Percentiles rank a stretch among this genome's conserved stretches.
Evolutionary conservation across 2,113 vertebrate species (phyloP).

Genomic region (Muscicapa adusta): DNA sequence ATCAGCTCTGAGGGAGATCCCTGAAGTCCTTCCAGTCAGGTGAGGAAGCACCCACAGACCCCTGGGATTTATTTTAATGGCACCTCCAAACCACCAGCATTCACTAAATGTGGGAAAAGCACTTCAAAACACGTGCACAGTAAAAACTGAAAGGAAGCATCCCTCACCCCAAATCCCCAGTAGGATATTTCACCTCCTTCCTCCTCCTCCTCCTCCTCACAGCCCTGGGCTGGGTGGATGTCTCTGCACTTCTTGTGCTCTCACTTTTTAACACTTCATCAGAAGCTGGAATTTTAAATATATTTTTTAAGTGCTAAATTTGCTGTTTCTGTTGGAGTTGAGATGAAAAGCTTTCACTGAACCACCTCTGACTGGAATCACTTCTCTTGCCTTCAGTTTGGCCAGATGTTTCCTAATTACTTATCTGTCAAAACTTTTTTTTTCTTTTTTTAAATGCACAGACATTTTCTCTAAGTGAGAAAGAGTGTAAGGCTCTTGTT

Average conservation of each 20-base stretch:
- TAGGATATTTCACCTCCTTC: background rate
- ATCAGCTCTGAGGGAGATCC: background rate
- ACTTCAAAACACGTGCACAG: background rate
- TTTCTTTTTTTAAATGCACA: background rate
- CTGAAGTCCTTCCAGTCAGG: background rate
- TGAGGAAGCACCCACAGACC: background rate
- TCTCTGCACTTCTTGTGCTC: background rate
- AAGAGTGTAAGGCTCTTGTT: constrained; percentile 25
- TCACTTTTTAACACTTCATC: constrained; percentile 47
- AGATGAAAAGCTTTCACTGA: constrained; percentile 61
- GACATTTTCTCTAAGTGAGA: constrained; percentile 54
- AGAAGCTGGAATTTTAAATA: background rate
- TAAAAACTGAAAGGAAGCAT: background rate
- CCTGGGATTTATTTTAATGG: background rate
- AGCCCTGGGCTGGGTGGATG: background rate
- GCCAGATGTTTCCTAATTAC: constrained; percentile 67
- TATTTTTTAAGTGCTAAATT: constrained; percentile 10
- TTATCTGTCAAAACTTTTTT: constrained; percentile 37
- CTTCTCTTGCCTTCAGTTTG: constrained; percentile 52
- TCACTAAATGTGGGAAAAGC: background rate
- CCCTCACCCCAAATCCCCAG: background rate
- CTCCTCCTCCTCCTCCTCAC: background rate
- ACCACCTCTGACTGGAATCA: constrained; percentile 57
- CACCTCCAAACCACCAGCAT: background rate
- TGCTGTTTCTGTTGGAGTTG: constrained; percentile 7